phyloP scores from a whole-genome alignment of 1,140 invertebrate species.

The Batillaria attramentaria region DNA sequence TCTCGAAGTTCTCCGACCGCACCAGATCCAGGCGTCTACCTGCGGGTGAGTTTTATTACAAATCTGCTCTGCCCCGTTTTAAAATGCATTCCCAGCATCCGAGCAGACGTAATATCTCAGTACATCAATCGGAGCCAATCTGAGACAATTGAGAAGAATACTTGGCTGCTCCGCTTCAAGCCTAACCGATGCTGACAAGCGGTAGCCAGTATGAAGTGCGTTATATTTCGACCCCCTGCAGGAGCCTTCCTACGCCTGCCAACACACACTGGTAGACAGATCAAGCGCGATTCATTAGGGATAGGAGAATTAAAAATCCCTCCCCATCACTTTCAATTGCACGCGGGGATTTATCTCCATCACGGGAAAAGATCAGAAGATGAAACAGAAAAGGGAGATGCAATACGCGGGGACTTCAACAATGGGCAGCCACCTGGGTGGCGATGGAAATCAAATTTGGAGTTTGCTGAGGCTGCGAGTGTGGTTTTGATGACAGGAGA shows the following conservation, averaged over 20 bases:
- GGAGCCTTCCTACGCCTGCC: background rate
- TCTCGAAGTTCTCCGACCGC: too few species aligned
- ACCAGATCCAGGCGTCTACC: too few species aligned
- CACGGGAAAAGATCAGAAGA: background rate
- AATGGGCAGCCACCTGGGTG: too few species aligned
- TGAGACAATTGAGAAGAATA: background rate
- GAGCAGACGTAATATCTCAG: background rate
- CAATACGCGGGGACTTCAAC: too few species aligned
- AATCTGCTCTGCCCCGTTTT: too few species aligned
- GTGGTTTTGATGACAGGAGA: too few species aligned
- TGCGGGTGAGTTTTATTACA: too few species aligned
- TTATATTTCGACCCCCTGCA: background rate
- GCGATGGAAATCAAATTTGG: too few species aligned
- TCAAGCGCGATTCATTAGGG: conserved; percentile 18
- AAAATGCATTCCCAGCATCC: too few species aligned
- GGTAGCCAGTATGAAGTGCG: background rate
- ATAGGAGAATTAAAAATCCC: background rate
- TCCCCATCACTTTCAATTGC: conserved; percentile 27
- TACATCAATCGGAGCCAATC: conserved; percentile 19
- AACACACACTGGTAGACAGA: background rate
- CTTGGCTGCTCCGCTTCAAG: background rate
- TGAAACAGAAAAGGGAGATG: background rate
- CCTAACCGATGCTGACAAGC: conserved; percentile 19
- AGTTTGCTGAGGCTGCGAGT: too few species aligned
- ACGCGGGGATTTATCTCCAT: conserved; percentile 8